Evolutionary conservation across 1,140 invertebrate genomes (phyloP).

Genomic region (Anagrus nilaparvatae): DNA sequence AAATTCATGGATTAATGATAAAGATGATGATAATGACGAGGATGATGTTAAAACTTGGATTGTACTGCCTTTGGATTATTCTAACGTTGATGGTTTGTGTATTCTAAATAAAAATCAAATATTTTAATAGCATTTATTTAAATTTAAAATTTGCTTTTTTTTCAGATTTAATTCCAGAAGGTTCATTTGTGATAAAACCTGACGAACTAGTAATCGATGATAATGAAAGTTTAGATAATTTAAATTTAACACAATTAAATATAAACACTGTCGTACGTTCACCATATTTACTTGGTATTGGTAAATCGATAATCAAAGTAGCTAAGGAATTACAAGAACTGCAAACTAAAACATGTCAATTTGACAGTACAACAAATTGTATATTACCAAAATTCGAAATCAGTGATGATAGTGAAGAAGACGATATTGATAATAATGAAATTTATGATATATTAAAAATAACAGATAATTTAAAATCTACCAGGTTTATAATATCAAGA

Average conservation of each 20-base stretch:
- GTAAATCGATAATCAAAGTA: slow-evolving; percentile 28
- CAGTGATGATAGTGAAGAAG: too few species aligned
- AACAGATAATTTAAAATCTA: neutral
- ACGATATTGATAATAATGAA: too few species aligned
- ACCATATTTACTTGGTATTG: slow-evolving; percentile 29
- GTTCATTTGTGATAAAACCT: slow-evolving; percentile 28
- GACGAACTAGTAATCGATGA: slow-evolving; percentile 18
- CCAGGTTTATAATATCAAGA: slow-evolving; percentile 15
- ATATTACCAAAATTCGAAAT: slow-evolving; percentile 20
- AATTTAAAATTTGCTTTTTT: slow-evolving; percentile 2
- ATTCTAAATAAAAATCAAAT: neutral
- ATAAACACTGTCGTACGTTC: slow-evolving; percentile 21
- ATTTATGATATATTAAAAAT: neutral
- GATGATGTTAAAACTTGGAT: slow-evolving; percentile 28
- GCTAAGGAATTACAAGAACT: slow-evolving; percentile 19
- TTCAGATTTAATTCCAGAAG: slow-evolving; percentile 27
- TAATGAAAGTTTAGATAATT: slow-evolving; percentile 10
- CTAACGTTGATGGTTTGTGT: slow-evolving; percentile 25
- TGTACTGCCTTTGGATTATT: slow-evolving; percentile 27
- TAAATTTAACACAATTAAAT: slow-evolving; percentile 6
- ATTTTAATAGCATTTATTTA: slow-evolving; percentile 1
- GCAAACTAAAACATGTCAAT: slow-evolving; percentile 20
- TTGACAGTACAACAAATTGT: slow-evolving; percentile 14
- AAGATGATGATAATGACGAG: slow-evolving; percentile 8
- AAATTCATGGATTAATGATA: slow-evolving; percentile 25